A percentile compares a stretch with the other conserved stretches of the same genome.
phyloP scores from a whole-genome alignment of 2,113 vertebrate species.

The Carollia perspicillata region DNA sequence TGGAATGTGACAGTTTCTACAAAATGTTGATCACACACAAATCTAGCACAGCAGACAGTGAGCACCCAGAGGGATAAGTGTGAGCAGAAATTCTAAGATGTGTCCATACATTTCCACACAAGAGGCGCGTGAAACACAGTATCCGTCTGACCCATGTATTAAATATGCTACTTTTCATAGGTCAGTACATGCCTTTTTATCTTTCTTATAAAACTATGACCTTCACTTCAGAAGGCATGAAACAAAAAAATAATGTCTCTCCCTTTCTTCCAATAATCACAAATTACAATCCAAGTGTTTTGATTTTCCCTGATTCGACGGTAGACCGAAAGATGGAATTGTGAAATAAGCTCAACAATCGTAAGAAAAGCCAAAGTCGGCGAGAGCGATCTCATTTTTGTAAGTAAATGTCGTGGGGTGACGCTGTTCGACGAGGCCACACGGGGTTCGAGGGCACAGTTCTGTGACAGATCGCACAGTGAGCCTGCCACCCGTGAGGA shows the following conservation, averaged over 20 bases:
- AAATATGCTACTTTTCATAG: background rate
- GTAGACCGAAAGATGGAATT: background rate
- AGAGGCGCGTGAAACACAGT: background rate
- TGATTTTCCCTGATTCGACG: background rate
- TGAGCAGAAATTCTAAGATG: background rate
- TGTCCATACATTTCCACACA: background rate
- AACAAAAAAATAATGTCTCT: background rate
- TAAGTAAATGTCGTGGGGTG: background rate
- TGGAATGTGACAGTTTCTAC: constrained; percentile 14
- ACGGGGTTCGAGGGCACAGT: background rate
- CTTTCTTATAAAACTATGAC: background rate
- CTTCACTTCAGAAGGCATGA: background rate
- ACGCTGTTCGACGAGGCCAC: background rate
- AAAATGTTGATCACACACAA: constrained; percentile 29
- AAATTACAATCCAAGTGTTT: background rate
- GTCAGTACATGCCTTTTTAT: background rate
- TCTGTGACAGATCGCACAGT: accelerated
- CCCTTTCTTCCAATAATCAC: background rate
- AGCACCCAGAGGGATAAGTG: background rate
- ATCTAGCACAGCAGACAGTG: background rate
- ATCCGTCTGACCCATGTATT: background rate
- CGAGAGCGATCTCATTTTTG: background rate
- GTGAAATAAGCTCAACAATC: background rate
- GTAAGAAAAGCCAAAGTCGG: background rate
- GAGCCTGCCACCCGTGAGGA: background rate